Percentiles rank a stretch among this genome's conserved stretches.
These are phyloP conservation scores for Dinomys branickii DNA, from an alignment of 2,113 vertebrate species.

Conservation along the genomic window DNA sequence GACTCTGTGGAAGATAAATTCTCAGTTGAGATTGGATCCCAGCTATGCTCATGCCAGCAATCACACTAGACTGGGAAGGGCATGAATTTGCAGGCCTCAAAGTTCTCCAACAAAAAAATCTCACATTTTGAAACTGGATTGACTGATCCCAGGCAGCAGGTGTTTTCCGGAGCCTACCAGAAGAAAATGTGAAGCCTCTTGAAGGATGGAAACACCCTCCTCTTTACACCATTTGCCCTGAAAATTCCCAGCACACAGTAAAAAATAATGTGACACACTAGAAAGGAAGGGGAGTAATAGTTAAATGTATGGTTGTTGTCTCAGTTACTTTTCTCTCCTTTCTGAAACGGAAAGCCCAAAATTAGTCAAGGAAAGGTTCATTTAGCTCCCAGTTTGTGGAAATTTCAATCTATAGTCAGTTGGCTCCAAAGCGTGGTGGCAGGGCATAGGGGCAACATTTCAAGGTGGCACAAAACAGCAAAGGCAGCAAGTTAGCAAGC, in stretches of 20 bases:
- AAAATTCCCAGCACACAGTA: neutral
- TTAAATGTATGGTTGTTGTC: no score
- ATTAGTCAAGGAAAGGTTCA: no score
- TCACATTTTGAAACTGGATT: neutral
- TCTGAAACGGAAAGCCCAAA: no score
- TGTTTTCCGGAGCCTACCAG: neutral
- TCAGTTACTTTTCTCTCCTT: no score
- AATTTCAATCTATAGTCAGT: no score
- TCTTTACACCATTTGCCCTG: no score
- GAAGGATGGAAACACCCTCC: neutral
- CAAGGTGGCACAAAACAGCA: no score
- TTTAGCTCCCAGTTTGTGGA: no score
- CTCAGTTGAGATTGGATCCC: neutral
- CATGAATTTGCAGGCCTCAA: accelerated
- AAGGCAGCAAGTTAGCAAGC: no score
- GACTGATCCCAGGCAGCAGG: neutral
- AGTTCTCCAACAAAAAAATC: neutral
- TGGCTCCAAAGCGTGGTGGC: no score
- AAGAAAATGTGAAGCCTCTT: neutral
- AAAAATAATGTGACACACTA: neutral
- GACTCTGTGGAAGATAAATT: neutral
- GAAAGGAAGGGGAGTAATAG: neutral
- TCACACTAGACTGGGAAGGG: neutral
- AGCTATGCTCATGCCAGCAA: neutral
- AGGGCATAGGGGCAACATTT: no score